Base-by-base conservation (phyloP, 2,113 vertebrate species). In the Chamaetylas fuelleborni region DNA sequence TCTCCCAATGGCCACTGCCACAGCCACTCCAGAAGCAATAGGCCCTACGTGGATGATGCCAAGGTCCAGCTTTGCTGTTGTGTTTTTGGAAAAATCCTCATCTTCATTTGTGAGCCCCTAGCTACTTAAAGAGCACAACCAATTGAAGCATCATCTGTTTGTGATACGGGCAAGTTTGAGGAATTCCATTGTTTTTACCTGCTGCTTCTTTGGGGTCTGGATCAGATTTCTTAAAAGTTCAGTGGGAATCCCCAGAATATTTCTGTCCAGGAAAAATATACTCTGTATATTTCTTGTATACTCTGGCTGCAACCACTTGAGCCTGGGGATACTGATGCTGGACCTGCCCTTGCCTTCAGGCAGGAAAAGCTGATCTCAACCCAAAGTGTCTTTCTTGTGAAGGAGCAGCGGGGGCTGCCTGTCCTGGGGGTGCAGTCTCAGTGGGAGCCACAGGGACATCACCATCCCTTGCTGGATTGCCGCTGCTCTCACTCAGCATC, bases 191-290 rank as follows among this genome's bases (percentile, higher is more conserved):
- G 17, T 20, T 17, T 92, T 91, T 95, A 3, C 12, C 22, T 82
- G 28, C n/a, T 79, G 9, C 34, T 67, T 25, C 34, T 64, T 43
- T 40, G 45, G 24, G 14, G 3, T 60, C 19, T 64, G 61, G 19
- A 22, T 80, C 36, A 48, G 24, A n/a, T 87, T 58, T 67, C 45
- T 36, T 60, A 48, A n/a, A 17, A 45, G 17, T 74, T 72, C 57
- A 38, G 14, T 1, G 0, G 24, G 36, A 79, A 45, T 87, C 47
- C n/a, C 20, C 33, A 22, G 47, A 60, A 45, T 0, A 0, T 50
- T 95, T 57, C 50, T 61, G 15, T 78, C 31, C 5, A 4, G 72
- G 25, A 28, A 51, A 51, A 51, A 51, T 28, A 51, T 28, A 51
- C 50, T 51, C 26, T 28, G 9, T 51, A 3, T 51, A 51, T 51